Evolutionary conservation across 2,888 invertebrate genomes (phyloP).

Genomic region (Polydrusus tereticollis): DNA sequence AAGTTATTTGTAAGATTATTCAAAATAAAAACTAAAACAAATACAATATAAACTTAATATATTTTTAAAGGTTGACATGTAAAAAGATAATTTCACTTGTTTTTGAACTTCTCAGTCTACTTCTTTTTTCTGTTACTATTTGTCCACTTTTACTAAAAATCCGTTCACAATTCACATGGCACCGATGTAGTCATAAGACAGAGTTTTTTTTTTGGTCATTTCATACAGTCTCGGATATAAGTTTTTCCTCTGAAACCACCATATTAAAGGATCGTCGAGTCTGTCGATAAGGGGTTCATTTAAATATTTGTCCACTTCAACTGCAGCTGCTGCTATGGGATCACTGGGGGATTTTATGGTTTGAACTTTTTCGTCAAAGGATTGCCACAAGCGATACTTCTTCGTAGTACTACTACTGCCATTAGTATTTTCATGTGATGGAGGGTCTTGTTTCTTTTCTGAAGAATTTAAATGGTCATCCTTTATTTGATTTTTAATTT

Average conservation of each 20-base stretch:
- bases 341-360: neutral
- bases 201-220: conserved; percentile 21
- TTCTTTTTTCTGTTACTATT: conserved; percentile 17
- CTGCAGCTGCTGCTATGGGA: conserved; percentile 24
- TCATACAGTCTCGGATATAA: conserved; percentile 32
- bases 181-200: conserved; percentile 28
- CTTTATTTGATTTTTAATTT: neutral
- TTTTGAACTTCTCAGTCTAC: neutral
- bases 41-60: no score
- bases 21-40: no score
- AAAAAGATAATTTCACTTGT: conserved; percentile 13
- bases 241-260: conserved; percentile 28
- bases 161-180: conserved; percentile 25
- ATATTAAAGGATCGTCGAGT: conserved; percentile 30
- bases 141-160: conserved; percentile 17
- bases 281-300: conserved; percentile 34
- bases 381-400: no score
- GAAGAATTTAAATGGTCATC: no score
- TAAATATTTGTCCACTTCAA: conserved; percentile 36
- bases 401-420: no score
- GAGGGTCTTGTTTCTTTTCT: no score
- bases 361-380: no score
- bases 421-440: no score
- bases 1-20: no score
- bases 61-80: conserved; percentile 14